Evolutionary conservation across 2,113 vertebrate genomes (phyloP).

Genomic region (Rostratula benghalensis): DNA sequence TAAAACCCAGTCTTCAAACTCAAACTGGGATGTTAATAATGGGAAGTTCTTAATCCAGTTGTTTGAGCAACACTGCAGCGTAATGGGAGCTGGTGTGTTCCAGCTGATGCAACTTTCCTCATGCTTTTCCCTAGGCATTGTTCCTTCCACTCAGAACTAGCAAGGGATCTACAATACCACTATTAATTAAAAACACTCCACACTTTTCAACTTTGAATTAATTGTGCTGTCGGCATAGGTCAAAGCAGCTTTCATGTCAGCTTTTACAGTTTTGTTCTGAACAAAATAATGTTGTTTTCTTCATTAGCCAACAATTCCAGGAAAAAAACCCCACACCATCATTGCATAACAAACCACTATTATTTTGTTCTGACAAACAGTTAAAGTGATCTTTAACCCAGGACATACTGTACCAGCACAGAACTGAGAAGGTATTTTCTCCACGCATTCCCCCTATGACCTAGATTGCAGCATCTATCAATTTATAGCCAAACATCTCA

Average conservation of each 20-base stretch:
- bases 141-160: not conserved
- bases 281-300: not conserved
- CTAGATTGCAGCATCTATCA: not conserved
- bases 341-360: not conserved
- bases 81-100: not conserved
- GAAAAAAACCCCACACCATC: fast-evolving
- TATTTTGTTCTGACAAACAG: not conserved
- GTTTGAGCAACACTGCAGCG: fast-evolving
- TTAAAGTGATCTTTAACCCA: not conserved
- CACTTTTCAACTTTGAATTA: not conserved
- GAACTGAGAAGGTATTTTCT: not conserved
- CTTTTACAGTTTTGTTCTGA: not conserved
- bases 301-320: not conserved
- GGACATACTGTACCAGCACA: not conserved
- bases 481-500: not conserved
- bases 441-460: not conserved
- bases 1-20: not conserved
- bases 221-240: not conserved
- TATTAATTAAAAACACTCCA: not conserved
- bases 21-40: not conserved
- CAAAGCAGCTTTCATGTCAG: not conserved
- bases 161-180: not conserved
- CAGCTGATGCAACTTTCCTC: not conserved
- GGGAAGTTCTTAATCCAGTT: not conserved
- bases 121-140: fast-evolving